These are phyloP conservation scores for Metridium senile DNA, from an alignment of 92 coral and sea anemone species.

Conservation along the genomic window DNA sequence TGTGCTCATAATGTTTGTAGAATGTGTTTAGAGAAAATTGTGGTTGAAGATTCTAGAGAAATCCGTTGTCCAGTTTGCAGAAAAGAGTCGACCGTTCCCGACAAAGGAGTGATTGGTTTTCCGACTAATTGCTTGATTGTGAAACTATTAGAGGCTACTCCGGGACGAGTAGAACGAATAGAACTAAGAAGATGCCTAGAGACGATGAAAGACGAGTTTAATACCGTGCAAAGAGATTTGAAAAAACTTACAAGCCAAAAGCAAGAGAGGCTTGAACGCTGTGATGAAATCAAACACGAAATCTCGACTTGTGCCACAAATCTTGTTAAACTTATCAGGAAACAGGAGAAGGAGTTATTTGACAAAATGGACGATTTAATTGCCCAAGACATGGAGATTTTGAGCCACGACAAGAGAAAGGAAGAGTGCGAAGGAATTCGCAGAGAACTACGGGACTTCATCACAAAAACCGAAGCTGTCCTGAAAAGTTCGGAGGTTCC, in stretches of 20 bases:
- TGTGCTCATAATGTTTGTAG: conserved; percentile 62
- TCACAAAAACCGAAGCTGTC: conserved; percentile 17
- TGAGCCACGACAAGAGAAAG: conserved; percentile 36
- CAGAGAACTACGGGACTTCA: conserved; percentile 35
- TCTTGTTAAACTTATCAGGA: conserved; percentile 51
- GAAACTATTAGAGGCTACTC: conserved; percentile 45
- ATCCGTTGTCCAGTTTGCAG: conserved; percentile 53
- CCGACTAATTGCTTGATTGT: conserved; percentile 48
- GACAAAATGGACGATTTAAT: conserved; percentile 45
- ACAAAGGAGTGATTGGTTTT: conserved; percentile 40
- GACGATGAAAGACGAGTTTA: conserved; percentile 35
- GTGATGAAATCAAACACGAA: conserved; percentile 36
- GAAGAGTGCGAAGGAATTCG: conserved; percentile 39
- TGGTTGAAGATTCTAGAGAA: conserved; percentile 8
- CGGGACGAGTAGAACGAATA: conserved; percentile 43
- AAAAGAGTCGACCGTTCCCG: conserved; percentile 31
- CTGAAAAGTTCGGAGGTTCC: conserved; percentile 22
- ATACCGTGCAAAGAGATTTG: conserved; percentile 45
- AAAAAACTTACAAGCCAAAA: conserved; percentile 46
- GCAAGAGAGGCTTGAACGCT: conserved; percentile 46
- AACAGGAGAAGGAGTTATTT: conserved; percentile 54
- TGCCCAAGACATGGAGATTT: conserved; percentile 43
- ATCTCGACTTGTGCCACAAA: conserved; percentile 45
- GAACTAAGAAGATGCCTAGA: conserved; percentile 40
- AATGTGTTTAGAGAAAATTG: conserved; percentile 38